Percentiles rank a stretch among this genome's conserved stretches.
phyloP scores from a whole-genome alignment of 1,140 invertebrate genomes.

The Drosophila nebulosa region DNA sequence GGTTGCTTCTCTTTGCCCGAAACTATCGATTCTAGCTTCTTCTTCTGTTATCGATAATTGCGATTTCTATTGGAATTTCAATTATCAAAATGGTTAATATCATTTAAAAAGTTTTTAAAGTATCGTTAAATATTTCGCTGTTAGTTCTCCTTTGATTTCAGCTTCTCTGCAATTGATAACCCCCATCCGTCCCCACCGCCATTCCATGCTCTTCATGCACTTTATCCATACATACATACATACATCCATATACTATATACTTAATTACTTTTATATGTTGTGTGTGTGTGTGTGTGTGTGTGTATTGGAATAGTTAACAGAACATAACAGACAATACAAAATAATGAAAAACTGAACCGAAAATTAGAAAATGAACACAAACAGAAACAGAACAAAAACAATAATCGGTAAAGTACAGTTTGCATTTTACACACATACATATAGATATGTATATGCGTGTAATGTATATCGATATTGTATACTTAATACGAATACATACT shows the following conservation, averaged over 20 bases:
- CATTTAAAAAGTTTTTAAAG: too few relatives aligned
- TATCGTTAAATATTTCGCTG: too few relatives aligned
- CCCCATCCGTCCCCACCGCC: background rate
- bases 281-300: background rate
- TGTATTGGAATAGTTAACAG: background rate
- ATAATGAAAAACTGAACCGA: background rate
- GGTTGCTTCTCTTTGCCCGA: too few relatives aligned
- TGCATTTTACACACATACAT: background rate
- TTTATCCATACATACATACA: background rate
- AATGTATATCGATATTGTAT: conserved; percentile 3
- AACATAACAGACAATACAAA: too few relatives aligned
- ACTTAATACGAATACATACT: conserved; percentile 15
- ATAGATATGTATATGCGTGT: conserved; percentile 14
- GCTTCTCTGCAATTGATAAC: background rate
- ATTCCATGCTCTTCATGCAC: background rate
- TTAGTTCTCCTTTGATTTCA: too few relatives aligned
- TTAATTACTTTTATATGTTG: background rate
- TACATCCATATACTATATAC: background rate
- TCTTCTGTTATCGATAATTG: too few relatives aligned
- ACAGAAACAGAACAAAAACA: background rate
- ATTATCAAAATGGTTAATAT: too few relatives aligned
- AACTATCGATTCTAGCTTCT: too few relatives aligned
- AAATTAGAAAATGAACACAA: background rate
- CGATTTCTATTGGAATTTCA: too few relatives aligned
- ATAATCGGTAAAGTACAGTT: background rate